Evolutionary conservation across 1,140 invertebrate species (phyloP), one percentile per base, ranked within the genome.

Genomic region (Drosophila quadrilineata): DNA sequence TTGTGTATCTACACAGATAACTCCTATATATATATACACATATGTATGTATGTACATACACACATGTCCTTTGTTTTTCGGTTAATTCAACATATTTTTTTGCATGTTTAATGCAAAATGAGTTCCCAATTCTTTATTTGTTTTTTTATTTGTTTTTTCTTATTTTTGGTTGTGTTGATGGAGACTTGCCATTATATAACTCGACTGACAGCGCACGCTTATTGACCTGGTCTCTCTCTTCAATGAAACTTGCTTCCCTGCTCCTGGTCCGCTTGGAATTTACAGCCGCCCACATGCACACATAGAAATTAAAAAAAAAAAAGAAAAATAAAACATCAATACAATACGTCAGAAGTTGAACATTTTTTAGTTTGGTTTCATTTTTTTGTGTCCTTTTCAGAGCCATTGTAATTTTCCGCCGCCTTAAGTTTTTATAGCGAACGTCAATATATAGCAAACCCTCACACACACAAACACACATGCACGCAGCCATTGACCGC

Each of bases 181-280:
- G 19, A 35, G 57, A 29, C 43, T 49, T 60, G 40, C 38, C 57
- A 68, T 64, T 66, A 66, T 66, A 66, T 66, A 68, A 64, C 43
- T 31, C 2, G 57, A 52, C 40, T 35, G 33, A 45, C 64, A 77
- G 60, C 62, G 67, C 73, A 71, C 60, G 66, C 72, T 71, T 75
- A 52, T 56, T 75, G 60, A 60, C 72, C 48, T 56, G 54, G 24
- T 29, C n/a, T n/a, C n/a, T n/a, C n/a, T n/a, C n/a, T n/a, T n/a
- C n/a, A n/a, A n/a, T n/a, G n/a, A n/a, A n/a, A n/a, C n/a, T n/a
- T n/a, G n/a, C n/a, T n/a, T n/a, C 43, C 52, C 33, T 24, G 16
- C 29, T 17, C 1, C 4, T 19, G 24, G n/a, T n/a, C 21, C 10
- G 24, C 31, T 19, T 17, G 28, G 22, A 24, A 24, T 14, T 17